phyloP scores from a whole-genome alignment of 2,888 invertebrate genomes.

The Drosophila barbarae region DNA sequence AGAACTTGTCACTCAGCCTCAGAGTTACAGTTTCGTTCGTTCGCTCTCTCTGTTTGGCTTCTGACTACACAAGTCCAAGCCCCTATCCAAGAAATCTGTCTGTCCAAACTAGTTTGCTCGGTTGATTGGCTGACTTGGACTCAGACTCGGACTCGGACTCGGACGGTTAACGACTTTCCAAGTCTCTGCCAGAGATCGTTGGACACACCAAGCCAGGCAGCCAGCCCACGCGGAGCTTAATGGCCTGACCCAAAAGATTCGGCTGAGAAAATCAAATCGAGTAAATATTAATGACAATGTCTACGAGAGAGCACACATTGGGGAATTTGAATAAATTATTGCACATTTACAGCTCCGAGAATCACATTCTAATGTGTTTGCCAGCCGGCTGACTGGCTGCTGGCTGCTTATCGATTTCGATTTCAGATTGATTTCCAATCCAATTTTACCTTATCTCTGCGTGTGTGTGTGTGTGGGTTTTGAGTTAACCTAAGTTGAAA shows the following conservation, averaged over 20 bases:
- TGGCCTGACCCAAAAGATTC: slow-evolving; percentile 62
- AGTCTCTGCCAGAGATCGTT: slow-evolving; percentile 51
- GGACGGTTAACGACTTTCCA: slow-evolving; percentile 67
- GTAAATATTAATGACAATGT: slow-evolving; percentile 72
- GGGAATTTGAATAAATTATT: slow-evolving; percentile 73
- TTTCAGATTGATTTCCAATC: slow-evolving; percentile 72
- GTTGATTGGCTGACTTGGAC: slow-evolving; percentile 47
- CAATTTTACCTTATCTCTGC: slow-evolving; percentile 51
- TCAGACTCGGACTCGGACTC: background rate
- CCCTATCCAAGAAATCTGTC: slow-evolving; percentile 41
- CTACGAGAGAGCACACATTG: slow-evolving; percentile 52
- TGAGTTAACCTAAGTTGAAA: slow-evolving; percentile 46
- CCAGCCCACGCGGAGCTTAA: slow-evolving; percentile 55
- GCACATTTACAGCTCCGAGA: slow-evolving; percentile 69
- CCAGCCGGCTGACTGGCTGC: slow-evolving; percentile 1
- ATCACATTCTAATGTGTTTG: slow-evolving; percentile 68
- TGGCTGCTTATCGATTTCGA: slow-evolving; percentile 46
- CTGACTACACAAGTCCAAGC: slow-evolving; percentile 6
- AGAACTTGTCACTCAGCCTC: slow-evolving; percentile 62
- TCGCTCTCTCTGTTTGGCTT: slow-evolving; percentile 2
- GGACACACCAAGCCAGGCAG: slow-evolving; percentile 37
- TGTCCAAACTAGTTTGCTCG: slow-evolving; percentile 67
- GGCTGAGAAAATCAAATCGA: slow-evolving; percentile 37
- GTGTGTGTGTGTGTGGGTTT: slow-evolving; percentile 12
- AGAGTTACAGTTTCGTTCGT: slow-evolving; percentile 49